Evolutionary conservation across 2,113 vertebrate species (phyloP).

Genomic region (Dissostichus mawsoni): DNA sequence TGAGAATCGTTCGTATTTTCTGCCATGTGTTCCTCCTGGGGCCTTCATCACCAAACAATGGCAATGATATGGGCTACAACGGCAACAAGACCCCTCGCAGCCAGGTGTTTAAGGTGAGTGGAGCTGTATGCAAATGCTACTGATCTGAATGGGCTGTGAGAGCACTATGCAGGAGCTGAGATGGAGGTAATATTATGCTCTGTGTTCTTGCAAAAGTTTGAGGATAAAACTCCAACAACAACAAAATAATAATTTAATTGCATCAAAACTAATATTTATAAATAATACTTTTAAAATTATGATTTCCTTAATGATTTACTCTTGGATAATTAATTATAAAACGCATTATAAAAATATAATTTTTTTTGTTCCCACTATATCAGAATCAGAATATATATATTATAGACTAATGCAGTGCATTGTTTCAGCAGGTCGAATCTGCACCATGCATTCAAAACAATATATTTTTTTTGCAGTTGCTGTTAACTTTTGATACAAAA

Average conservation of each 20-base stretch:
- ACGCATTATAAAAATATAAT: not conserved
- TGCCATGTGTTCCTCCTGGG: constrained; percentile 97
- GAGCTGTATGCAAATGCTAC: not conserved
- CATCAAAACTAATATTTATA: not conserved
- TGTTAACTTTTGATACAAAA: no score
- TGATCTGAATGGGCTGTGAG: not conserved
- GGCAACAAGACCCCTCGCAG: constrained; percentile 98
- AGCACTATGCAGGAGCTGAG: not conserved
- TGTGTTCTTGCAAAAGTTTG: not conserved
- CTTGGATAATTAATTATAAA: not conserved
- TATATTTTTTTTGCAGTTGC: no score
- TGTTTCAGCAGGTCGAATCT: not conserved
- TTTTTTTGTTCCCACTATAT: no score
- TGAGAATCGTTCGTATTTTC: constrained; percentile 97
- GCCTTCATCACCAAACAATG: constrained; percentile 94
- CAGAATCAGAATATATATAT: no score
- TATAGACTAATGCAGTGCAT: not conserved
- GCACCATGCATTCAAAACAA: no score
- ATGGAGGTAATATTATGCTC: not conserved
- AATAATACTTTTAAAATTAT: not conserved
- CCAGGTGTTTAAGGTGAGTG: constrained; percentile 98
- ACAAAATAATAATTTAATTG: not conserved
- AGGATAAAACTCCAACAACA: not conserved
- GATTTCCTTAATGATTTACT: not conserved
- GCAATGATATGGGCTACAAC: constrained; percentile 98